Evolutionary conservation across 2,888 invertebrate species (phyloP).

Genomic region (Tetanocera ferruginea): DNA sequence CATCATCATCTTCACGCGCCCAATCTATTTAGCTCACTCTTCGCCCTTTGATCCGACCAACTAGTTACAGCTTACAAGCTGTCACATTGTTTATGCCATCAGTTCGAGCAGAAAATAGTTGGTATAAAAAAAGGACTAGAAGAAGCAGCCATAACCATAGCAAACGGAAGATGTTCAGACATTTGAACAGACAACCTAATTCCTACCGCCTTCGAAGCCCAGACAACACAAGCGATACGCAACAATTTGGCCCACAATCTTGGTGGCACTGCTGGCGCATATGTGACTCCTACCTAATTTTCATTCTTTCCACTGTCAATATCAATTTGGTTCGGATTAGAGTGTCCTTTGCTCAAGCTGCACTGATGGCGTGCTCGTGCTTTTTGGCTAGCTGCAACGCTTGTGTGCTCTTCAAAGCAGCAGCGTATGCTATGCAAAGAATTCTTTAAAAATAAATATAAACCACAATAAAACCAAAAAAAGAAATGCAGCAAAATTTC

Average conservation of each 20-base stretch:
- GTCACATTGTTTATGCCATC: slow-evolving; percentile 9
- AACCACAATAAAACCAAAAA: neutral
- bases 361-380: neutral
- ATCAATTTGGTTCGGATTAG: slow-evolving; percentile 32
- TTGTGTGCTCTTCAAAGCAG: neutral
- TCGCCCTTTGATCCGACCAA: neutral
- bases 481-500: slow-evolving; percentile 1
- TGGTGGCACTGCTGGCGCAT: neutral
- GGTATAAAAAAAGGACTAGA: neutral
- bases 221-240: neutral
- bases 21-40: neutral
- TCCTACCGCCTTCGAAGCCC: neutral
- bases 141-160: too few relatives aligned
- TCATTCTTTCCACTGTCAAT: slow-evolving; percentile 32
- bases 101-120: neutral
- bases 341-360: slow-evolving; percentile 11
- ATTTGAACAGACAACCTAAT: slow-evolving; percentile 1
- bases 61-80: neutral
- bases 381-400: neutral
- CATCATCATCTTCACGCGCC: neutral
- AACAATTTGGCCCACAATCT: neutral
- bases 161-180: neutral
- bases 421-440: neutral
- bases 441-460: neutral
- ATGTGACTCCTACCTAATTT: slow-evolving; percentile 21